Evolutionary conservation across 1,140 invertebrate genomes (phyloP), one percentile per base, ranked within the genome.

Genomic region (Brachionus plicatilis): DNA sequence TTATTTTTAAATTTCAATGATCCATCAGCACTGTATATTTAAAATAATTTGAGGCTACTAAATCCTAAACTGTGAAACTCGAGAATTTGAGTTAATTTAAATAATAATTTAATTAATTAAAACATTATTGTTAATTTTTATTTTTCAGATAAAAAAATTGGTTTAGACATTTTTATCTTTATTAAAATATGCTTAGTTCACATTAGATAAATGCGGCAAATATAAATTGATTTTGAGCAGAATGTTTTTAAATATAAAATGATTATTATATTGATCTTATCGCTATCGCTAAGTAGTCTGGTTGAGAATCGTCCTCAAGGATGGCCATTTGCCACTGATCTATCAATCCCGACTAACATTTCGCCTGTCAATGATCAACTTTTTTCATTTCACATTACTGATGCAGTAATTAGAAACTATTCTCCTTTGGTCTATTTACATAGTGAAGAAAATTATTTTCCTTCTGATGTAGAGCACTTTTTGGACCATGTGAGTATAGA

Each of bases 371-470:
- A 76, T 14, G 0, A 47, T 27, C 43, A 45, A 14, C 43, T 76
- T 24, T 76, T 76, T 24, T 76, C 72, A 50, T 14, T 12, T 50
- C 43, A 14, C 14, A 76, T 76, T n/a, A 43, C 72, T 37, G 72
- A 76, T 24, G 4, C 43, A 50, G 14, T 76, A 27, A 50, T 76
- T 27, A 24, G 20, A 50, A 24, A 50, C 27, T 76, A 29, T 76
- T 76, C 72, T 11, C 72, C 72, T 27, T 24, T 76, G 43, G 45
- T 76, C 43, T 76, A 76, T 76, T 29, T 76, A 50, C 72, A 76
- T 9, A 50, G 17, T 50, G 72, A 76, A 11, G 72, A 76, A 33
- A 24, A 1, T 27, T 76, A 50, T 50, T 76, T 76, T 76, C 72
- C 72, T 3, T 76, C 72, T 12, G 72, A 76, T 76, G 72, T 76